These are phyloP conservation scores for Thripadectes ignobilis DNA, from an alignment of 2,797 vertebrate genomes.

Conservation along the genomic window DNA sequence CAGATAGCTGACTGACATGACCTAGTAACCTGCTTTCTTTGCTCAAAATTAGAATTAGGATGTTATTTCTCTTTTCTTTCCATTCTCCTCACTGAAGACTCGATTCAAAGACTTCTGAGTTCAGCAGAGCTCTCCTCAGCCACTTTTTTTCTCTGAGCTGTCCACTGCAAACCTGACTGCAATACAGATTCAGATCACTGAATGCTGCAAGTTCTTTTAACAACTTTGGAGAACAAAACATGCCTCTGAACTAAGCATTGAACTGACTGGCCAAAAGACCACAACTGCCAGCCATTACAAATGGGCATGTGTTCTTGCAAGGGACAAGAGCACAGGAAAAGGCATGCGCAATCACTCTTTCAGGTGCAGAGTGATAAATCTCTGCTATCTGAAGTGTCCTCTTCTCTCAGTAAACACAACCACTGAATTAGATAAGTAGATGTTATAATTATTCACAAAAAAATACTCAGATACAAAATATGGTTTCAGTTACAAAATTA, in stretches of 20 bases:
- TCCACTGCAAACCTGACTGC: background rate
- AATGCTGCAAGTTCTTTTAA: background rate
- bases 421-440: background rate
- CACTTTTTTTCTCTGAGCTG: background rate
- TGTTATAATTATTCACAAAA: background rate
- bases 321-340: background rate
- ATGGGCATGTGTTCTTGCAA: background rate
- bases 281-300: background rate
- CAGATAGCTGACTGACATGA: background rate
- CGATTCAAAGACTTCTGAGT: background rate
- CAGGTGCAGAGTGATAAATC: background rate
- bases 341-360: background rate
- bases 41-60: background rate
- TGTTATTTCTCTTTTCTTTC: background rate
- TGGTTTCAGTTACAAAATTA: background rate
- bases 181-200: background rate
- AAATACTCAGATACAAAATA: background rate
- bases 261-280: background rate
- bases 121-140: background rate
- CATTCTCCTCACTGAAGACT: background rate
- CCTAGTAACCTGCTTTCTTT: conserved; percentile 18
- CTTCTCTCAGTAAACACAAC: background rate
- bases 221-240: background rate
- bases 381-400: background rate
- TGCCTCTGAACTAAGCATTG: background rate